Base-by-base conservation (phyloP, 2,888 invertebrate species). In the Heliconius sara region DNA sequence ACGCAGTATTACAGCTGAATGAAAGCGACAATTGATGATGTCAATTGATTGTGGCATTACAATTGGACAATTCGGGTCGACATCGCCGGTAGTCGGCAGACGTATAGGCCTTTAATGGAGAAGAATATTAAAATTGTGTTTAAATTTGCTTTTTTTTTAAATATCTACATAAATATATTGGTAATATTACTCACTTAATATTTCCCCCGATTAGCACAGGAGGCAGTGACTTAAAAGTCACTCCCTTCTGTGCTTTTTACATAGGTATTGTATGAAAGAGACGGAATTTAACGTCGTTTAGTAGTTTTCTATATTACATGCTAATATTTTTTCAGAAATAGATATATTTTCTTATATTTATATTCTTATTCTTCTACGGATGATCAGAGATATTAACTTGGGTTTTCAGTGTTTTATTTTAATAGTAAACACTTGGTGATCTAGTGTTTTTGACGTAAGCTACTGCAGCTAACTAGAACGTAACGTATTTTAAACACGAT, bases 51-150 rank as follows among this genome's bases (percentile, higher is more conserved):
- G 85, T 87, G 89, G 90, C 89, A 87, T 84, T 85, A 85, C 90
- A 91, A 93, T 93, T 92, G 91, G 85, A 84, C 90, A 90, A 91
- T 91, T 90, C 86, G 85, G 85, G 79, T 83, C 86, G 89, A 83
- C 87, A 87, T 87, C 86, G 86, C 70, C 78, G 82, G 75, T 78
- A 25, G 74, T 10, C 34, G 65, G 27, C 65, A 39, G 63, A 57
- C 78, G 70, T 68, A 78, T 77, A 13, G 66, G 39, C 2, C 16
- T 22, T 27, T 65, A 47, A 34, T 65, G 66, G n/a, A 30, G 19
- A 30, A 66, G 19, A 66, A 65, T 67, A n/a, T 30, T 16, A 66
- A 76, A 30, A n/a, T 66, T 22, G 0, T 66, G 67, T 25, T 65
- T 27, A 25, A 63, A 25, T 27, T 27, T 13, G 2, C 1, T 27